phyloP scores from a whole-genome alignment of 1,140 invertebrate species.

The Fopius arisanus region DNA sequence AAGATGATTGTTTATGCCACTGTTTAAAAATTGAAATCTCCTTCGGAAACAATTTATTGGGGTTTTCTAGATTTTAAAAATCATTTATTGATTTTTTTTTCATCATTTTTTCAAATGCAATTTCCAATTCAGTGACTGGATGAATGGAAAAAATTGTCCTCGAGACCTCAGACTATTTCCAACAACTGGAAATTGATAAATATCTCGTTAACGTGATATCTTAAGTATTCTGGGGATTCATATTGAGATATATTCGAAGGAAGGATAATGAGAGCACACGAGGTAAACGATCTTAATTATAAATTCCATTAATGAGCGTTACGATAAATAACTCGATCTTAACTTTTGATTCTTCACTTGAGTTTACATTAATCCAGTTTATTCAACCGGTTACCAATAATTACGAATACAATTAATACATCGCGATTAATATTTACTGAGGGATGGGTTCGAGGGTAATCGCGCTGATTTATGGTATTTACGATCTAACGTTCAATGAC shows the following conservation, averaged over 20 bases:
- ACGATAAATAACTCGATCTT: neutral
- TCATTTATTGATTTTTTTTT: too few relatives aligned
- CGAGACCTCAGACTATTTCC: too few relatives aligned
- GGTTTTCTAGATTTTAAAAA: too few relatives aligned
- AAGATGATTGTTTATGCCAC: too few relatives aligned
- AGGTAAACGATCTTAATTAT: constrained; percentile 6
- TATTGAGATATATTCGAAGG: neutral
- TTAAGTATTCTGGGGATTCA: neutral
- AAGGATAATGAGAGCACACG: constrained; percentile 8
- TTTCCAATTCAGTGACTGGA: too few relatives aligned
- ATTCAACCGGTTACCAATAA: constrained; percentile 12
- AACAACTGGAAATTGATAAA: neutral
- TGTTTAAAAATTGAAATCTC: too few relatives aligned
- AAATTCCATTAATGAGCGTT: neutral
- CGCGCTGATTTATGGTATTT: constrained; percentile 33
- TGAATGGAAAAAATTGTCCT: too few relatives aligned
- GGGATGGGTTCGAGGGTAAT: constrained; percentile 33
- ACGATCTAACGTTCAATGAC: constrained; percentile 38
- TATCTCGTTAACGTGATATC: neutral
- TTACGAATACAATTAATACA: constrained; percentile 23
- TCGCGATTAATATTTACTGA: constrained; percentile 2
- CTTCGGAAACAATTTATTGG: too few relatives aligned
- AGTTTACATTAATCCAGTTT: neutral
- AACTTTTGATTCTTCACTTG: constrained; percentile 2
- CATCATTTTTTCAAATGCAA: too few relatives aligned